Evolutionary conservation across 1,140 invertebrate genomes (phyloP).

Genomic region (Lysiphlebus fabarum): DNA sequence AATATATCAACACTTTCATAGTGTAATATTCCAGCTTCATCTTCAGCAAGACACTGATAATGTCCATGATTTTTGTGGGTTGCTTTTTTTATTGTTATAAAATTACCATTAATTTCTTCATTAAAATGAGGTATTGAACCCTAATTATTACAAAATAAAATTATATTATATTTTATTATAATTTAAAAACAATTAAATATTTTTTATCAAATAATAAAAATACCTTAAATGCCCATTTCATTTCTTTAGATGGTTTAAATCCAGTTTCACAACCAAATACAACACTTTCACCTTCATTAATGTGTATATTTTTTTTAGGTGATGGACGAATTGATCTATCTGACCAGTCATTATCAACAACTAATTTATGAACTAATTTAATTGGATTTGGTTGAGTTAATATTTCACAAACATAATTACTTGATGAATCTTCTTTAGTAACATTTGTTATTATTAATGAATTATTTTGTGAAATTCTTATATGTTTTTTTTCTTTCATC

Average conservation of each 20-base stretch:
- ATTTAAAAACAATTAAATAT: too few relatives aligned
- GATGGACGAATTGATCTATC: slow-evolving; percentile 26
- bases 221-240: slow-evolving; percentile 44
- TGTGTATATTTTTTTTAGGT: slow-evolving; percentile 27
- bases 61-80: slow-evolving; percentile 35
- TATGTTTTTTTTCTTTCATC: slow-evolving; percentile 20
- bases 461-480: slow-evolving; percentile 21
- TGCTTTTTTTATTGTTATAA: slow-evolving; percentile 35
- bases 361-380: slow-evolving; percentile 30
- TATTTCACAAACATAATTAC: slow-evolving; percentile 35
- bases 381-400: background rate
- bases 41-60: slow-evolving; percentile 43
- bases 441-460: slow-evolving; percentile 34
- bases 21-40: slow-evolving; percentile 24
- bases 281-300: slow-evolving; percentile 24
- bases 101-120: slow-evolving; percentile 24
- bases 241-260: slow-evolving; percentile 20
- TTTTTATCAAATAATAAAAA: too few relatives aligned
- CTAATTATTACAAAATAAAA: slow-evolving; percentile 21
- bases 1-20: slow-evolving; percentile 31
- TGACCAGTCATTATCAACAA: slow-evolving; percentile 19
- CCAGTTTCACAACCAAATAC: slow-evolving; percentile 31
- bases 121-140: background rate
- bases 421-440: slow-evolving; percentile 26
- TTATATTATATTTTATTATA: too few relatives aligned